Conservation (phyloP, 2,888 invertebrate genomes). For the Zelleria hepariella region DNA sequence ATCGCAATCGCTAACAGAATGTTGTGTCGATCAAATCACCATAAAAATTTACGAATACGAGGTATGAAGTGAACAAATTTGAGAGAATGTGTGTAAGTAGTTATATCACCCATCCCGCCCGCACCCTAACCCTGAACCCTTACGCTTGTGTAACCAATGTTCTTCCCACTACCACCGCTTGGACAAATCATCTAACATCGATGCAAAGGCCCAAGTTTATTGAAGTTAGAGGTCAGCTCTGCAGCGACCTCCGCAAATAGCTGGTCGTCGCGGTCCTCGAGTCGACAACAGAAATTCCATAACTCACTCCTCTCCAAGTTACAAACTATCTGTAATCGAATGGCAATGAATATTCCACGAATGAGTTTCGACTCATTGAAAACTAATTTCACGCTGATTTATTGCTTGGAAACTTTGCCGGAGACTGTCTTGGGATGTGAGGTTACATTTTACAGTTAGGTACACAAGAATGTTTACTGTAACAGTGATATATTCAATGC, state of each 20-base stretch:
- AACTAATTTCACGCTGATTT: constrained; percentile 2
- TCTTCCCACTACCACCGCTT: too few species aligned
- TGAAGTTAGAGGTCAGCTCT: too few species aligned
- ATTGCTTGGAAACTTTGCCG: not conserved
- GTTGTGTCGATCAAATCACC: too few species aligned
- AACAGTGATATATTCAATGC: too few species aligned
- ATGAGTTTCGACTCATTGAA: constrained; percentile 1
- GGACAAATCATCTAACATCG: not conserved
- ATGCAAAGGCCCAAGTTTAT: too few species aligned
- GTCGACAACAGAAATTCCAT: not conserved
- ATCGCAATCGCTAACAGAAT: too few species aligned
- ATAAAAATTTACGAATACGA: too few species aligned
- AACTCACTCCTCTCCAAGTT: not conserved
- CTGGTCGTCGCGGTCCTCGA: not conserved
- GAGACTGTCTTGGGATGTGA: not conserved
- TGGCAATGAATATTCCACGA: constrained; percentile 2
- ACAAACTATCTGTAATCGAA: constrained; percentile 1
- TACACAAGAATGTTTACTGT: not conserved
- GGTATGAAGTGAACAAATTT: too few species aligned
- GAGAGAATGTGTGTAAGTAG: too few species aligned
- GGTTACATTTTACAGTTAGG: not conserved
- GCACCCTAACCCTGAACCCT: too few species aligned
- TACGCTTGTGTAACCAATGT: too few species aligned
- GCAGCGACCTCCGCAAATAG: not conserved
- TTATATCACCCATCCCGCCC: too few species aligned